Conservation (phyloP, 2,113 vertebrate species). For the Callipepla squamata region DNA sequence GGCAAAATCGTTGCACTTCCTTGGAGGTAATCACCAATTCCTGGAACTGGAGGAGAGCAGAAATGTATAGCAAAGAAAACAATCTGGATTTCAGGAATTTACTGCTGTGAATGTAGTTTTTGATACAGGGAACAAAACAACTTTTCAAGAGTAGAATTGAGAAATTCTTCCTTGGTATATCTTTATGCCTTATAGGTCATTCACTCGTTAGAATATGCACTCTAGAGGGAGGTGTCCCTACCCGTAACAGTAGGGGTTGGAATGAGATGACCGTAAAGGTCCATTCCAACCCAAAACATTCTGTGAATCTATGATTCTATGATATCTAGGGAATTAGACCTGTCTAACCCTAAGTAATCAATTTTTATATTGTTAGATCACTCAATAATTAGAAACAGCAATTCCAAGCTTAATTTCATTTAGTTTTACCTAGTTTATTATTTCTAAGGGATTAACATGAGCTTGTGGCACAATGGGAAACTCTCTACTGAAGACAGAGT, state of each 20-base stretch:
- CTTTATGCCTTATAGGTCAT: neutral
- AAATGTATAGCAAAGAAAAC: neutral
- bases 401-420: neutral
- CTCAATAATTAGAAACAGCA: neutral
- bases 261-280: too few species aligned
- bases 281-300: too few species aligned
- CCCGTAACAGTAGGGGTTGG: too few species aligned
- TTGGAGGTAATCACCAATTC: neutral
- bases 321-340: neutral
- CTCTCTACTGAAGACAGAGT: neutral
- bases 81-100: neutral
- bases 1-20: neutral
- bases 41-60: neutral
- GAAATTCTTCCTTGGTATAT: neutral
- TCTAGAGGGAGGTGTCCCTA: too few species aligned
- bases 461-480: neutral
- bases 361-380: neutral
- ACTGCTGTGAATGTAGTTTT: rapidly evolving
- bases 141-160: neutral
- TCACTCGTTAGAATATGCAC: neutral
- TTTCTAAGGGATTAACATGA: neutral
- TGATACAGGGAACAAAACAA: neutral
- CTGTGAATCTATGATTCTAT: too few species aligned
- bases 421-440: neutral
- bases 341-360: neutral